Conservation (phyloP, 2,797 vertebrate genomes). For the Rhabdomys pumilio region DNA sequence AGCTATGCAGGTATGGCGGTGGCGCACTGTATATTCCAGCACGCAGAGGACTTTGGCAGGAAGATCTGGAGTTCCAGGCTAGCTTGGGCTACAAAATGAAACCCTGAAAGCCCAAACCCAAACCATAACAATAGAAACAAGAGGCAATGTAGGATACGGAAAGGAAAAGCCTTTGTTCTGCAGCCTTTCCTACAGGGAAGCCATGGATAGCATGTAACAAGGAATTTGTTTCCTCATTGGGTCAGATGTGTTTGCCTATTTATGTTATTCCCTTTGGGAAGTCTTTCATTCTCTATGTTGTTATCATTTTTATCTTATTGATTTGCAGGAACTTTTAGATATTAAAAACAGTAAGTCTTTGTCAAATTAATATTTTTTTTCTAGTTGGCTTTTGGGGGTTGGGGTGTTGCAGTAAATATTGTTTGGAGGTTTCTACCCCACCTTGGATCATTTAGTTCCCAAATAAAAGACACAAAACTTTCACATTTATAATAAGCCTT, state of each 20-base stretch:
- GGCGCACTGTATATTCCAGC: not conserved
- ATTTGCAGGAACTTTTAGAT: not conserved
- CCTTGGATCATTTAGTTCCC: no score
- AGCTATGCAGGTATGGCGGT: no score
- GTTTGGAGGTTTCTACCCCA: no score
- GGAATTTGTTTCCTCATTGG: not conserved
- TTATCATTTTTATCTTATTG: not conserved
- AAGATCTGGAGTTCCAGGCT: not conserved
- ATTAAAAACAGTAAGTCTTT: not conserved
- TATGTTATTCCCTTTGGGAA: not conserved
- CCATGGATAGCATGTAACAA: not conserved
- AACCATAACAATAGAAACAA: not conserved
- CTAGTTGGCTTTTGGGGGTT: not conserved
- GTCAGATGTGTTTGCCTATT: not conserved
- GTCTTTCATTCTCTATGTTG: no score
- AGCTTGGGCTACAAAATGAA: not conserved
- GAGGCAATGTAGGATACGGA: not conserved
- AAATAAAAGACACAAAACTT: no score
- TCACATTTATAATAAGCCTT: no score
- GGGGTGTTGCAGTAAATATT: no score
- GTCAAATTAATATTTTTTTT: not conserved
- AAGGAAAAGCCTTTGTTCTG: not conserved
- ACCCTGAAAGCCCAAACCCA: not conserved
- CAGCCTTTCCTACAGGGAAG: not conserved
- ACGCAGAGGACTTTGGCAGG: not conserved